Percentiles rank a stretch among this genome's conserved stretches.
phyloP scores from a whole-genome alignment of 2,113 vertebrate genomes.

The Neolamprologus caudopunctatus region DNA sequence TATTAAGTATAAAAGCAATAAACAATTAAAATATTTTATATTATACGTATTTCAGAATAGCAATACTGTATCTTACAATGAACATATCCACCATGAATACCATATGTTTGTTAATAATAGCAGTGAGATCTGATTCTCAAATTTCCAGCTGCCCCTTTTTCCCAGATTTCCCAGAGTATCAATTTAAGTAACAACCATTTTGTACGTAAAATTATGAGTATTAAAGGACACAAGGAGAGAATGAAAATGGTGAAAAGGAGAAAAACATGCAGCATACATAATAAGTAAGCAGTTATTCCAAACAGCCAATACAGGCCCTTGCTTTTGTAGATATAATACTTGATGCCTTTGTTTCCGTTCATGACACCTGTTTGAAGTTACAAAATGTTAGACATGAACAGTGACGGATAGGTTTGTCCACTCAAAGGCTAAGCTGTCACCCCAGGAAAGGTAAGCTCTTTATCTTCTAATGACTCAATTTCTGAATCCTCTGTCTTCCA shows the following conservation, averaged over 20 bases:
- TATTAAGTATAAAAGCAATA: background rate
- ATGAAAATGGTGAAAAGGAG: background rate
- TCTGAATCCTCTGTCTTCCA: constrained; percentile 15
- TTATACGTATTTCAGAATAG: no score
- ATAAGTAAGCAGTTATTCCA: background rate
- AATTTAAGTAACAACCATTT: background rate
- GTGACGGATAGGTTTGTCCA: constrained; percentile 37
- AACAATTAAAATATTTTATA: background rate
- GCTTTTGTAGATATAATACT: background rate
- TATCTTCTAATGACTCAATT: constrained; percentile 47
- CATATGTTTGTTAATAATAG: background rate
- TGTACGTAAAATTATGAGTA: fast-evolving
- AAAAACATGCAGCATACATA: background rate
- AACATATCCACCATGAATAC: background rate
- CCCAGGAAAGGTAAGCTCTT: constrained; percentile 32
- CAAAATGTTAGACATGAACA: constrained; percentile 26
- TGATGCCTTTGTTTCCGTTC: background rate
- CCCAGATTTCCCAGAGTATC: background rate
- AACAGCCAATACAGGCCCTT: background rate
- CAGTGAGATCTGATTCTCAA: background rate
- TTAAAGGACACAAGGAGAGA: background rate
- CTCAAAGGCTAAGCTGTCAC: constrained; percentile 48
- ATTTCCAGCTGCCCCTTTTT: background rate
- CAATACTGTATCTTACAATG: background rate
- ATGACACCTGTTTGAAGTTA: constrained; percentile 16